These are phyloP conservation scores for Myiotriccus ornatus DNA, from an alignment of 2,797 vertebrate species.

Conservation along the genomic window DNA sequence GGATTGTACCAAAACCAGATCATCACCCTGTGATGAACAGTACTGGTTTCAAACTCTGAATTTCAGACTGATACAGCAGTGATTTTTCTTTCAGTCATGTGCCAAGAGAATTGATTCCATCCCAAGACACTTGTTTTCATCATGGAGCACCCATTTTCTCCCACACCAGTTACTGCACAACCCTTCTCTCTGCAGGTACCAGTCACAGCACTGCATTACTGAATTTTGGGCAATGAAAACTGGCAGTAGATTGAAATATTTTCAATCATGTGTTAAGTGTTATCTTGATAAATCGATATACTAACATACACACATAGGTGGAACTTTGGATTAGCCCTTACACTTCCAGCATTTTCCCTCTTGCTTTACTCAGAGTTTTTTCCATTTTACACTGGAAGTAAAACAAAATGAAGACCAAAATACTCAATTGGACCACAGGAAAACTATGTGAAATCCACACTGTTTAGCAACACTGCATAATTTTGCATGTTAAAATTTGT, in stretches of 20 bases:
- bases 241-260: background rate
- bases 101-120: background rate
- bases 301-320: background rate
- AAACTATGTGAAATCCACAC: background rate
- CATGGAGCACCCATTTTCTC: background rate
- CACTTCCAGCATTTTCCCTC: background rate
- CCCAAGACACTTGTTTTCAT: background rate
- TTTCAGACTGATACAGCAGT: background rate
- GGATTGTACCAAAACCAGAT: background rate
- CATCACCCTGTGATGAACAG: background rate
- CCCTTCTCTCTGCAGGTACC: background rate
- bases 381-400: background rate
- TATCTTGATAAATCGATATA: background rate
- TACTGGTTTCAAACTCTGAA: background rate
- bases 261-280: background rate
- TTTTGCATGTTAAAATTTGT: background rate
- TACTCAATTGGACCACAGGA: background rate
- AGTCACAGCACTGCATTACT: background rate
- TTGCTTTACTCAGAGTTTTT: background rate
- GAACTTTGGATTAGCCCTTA: background rate
- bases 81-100: fast-evolving
- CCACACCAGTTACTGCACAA: background rate
- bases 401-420: background rate
- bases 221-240: background rate
- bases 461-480: background rate